phyloP scores from a whole-genome alignment of 1,140 invertebrate genomes.

The Macrosteles quadrilineatus region DNA sequence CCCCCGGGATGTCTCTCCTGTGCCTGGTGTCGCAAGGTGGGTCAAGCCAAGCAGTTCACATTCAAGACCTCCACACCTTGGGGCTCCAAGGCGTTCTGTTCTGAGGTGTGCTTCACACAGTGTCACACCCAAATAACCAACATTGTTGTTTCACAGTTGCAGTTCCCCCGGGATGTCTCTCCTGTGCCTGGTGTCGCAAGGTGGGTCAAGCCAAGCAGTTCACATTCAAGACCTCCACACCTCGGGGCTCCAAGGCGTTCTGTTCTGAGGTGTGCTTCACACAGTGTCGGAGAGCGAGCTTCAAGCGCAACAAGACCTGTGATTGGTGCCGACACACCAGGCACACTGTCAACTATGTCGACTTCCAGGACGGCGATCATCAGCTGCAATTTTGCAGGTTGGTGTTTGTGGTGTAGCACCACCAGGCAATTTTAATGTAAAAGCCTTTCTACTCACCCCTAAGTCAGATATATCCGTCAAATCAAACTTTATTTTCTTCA shows the following conservation, averaged over 20 bases:
- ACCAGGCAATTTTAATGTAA: too few relatives aligned
- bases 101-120: conserved; percentile 86
- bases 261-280: conserved; percentile 89
- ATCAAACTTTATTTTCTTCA: too few relatives aligned
- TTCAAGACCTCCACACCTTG: conserved; percentile 42
- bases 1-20: conserved; percentile 49
- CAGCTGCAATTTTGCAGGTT: conserved; percentile 73
- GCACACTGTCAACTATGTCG: conserved; percentile 89
- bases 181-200: conserved; percentile 59
- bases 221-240: conserved; percentile 44
- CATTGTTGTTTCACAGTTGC: conserved; percentile 23
- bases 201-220: conserved; percentile 50
- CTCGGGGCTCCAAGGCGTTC: conserved; percentile 56
- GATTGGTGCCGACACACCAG: conserved; percentile 90
- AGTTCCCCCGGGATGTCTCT: conserved; percentile 42
- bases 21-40: conserved; percentile 57
- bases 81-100: conserved; percentile 67
- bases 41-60: conserved; percentile 51
- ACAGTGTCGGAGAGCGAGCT: conserved; percentile 81
- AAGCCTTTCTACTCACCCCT: too few relatives aligned
- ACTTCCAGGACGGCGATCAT: conserved; percentile 78
- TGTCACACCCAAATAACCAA: too few relatives aligned
- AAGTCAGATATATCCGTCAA: too few relatives aligned
- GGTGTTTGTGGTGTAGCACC: too few relatives aligned
- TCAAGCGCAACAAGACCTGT: conserved; percentile 89